Conservation (phyloP, 2,888 invertebrate genomes). For the Auanema freiburgensis region DNA sequence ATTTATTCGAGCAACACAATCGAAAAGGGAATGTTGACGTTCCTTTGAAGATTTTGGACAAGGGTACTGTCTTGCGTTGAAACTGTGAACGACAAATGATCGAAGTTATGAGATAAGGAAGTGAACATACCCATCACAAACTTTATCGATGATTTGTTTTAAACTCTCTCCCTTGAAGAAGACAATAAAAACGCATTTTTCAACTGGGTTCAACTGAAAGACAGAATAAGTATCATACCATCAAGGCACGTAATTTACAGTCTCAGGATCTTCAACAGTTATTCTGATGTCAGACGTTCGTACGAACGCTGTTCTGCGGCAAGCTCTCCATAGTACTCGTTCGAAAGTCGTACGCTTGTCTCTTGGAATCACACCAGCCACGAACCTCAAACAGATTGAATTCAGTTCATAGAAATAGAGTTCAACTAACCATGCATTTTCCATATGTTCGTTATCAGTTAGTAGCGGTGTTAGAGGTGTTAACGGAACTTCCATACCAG, state of each 20-base stretch:
- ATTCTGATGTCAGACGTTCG: slow-evolving; percentile 89
- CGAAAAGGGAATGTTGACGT: slow-evolving; percentile 92
- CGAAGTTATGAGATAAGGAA: background rate
- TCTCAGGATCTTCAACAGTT: slow-evolving; percentile 85
- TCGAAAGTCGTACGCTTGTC: slow-evolving; percentile 93
- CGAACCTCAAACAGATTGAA: slow-evolving; percentile 78
- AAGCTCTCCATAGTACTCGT: slow-evolving; percentile 94
- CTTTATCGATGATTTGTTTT: slow-evolving; percentile 92
- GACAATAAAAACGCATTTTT: slow-evolving; percentile 82
- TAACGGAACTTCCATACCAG: slow-evolving; percentile 31
- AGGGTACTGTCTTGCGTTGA: slow-evolving; percentile 93
- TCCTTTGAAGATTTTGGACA: slow-evolving; percentile 96
- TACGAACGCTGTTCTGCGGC: slow-evolving; percentile 92
- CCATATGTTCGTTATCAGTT: slow-evolving; percentile 12
- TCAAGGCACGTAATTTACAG: slow-evolving; percentile 72
- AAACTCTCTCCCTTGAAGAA: slow-evolving; percentile 88
- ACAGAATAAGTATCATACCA: background rate
- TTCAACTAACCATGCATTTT: slow-evolving; percentile 30
- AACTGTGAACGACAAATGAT: slow-evolving; percentile 68
- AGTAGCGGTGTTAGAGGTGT: slow-evolving; percentile 38
- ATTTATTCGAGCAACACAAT: slow-evolving; percentile 94
- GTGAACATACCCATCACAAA: slow-evolving; percentile 82
- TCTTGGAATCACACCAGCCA: slow-evolving; percentile 90
- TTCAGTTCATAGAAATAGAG: background rate
- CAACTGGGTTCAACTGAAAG: slow-evolving; percentile 34